Base-by-base conservation (phyloP, 2,797 vertebrate species). In the Otolemur crassicaudatus region DNA sequence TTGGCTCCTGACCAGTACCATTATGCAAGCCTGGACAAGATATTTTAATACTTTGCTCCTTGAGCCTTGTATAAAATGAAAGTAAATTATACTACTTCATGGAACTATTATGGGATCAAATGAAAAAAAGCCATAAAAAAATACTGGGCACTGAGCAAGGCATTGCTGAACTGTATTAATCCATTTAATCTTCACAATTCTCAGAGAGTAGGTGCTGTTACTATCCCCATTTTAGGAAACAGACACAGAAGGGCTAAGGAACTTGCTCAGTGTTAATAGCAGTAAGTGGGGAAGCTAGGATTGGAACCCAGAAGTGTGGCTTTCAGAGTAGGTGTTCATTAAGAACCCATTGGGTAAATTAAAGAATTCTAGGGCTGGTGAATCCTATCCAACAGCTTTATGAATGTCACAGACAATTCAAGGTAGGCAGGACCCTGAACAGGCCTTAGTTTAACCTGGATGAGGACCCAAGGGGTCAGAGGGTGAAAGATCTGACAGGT, bases 31-130 rank as follows among this genome's bases (percentile, higher is more conserved):
- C 60, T 70, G 40, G 79, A 84, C 75, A 91, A 63, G 70, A 31
- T 17, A 49, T 49, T 49, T 49, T 49, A 49, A 49, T 49, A 3
- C 76, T 83, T 73, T 69, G 75, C 22, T 76, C 65, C 46, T 76
- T 88, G 56, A 67, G 63, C 34, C 34, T 88, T 85, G 65, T 90
- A 65, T 93, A 65, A 92, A 92, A 46, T 70, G 58, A 61, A 83
- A 43, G 58, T 67, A 79, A 79, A 43, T 82, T 76, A 34, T 34
- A 14, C 25, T 22, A 80, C 60, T 70, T 93, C 34, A 63, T 7
- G 8, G 34, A 67, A 46, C 63, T 86, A 40, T 46, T 67, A 67
- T 0, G 63, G 53, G 49, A 17, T 58, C 49, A 56, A 58, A 90
- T 46, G 65, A 37, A 31, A 9, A 89, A 25, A 70, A 43, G 0